Evolutionary conservation across 1,140 invertebrate species (phyloP), one percentile per base, ranked within the genome.

Genomic region (Cydia pomonella): DNA sequence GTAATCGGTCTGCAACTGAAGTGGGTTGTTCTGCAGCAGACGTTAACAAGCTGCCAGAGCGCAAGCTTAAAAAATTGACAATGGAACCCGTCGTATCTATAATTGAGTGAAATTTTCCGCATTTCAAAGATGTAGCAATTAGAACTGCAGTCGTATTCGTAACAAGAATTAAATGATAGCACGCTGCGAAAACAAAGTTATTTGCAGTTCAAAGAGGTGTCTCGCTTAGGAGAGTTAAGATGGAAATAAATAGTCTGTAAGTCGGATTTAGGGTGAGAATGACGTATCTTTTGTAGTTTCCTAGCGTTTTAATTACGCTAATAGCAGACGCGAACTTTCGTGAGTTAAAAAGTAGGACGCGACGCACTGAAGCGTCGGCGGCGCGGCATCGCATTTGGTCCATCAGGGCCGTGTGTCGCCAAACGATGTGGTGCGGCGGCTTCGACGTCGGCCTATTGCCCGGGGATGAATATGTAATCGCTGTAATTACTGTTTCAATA

Each of bases 251-350:
- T 69, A 69, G 64, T 33, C 64, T 69, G 64, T 69, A 59, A 73
- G 44, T 73, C 21, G 38, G 73, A 74, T 78, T 82, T 76, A 80
- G 74, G 64, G 44, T 72, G 73, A 80, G 73, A 81, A 80, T 82
- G 77, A 89, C 81, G 83, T 84, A 86, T 89, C 76, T 89, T 85
- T 84, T 85, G 78, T 85, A 86, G 82, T 85, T 85, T 86, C 76
- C 84, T 82, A 81, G 84, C 80, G 87, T 90, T 91, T 92, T 92
- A 91, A 92, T 92, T 90, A 90, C 82, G 87, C 85, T 91, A 92
- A 91, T 89, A 91, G 90, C 87, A 74, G 64, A 80, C 80, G 80
- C 84, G 77, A 82, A 82, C 78, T 81, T 84, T 81, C 81, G 78
- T 79, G 77, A 77, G 84, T 78, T 84, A 69, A 69, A 64, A 90